phyloP scores from a whole-genome alignment of 1,140 invertebrate species.

The Ruditapes philippinarum region DNA sequence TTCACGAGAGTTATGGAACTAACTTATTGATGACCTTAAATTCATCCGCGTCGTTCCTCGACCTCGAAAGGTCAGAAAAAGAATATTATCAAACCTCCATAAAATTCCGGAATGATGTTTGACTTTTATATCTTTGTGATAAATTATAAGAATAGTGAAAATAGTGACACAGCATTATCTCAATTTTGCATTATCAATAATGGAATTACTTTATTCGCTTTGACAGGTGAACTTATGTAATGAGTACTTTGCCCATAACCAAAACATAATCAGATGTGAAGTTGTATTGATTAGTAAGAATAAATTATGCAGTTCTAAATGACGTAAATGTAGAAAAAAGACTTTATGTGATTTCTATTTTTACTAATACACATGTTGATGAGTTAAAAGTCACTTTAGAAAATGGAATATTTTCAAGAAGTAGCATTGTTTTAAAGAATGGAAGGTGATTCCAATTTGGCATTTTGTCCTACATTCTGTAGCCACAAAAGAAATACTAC shows the following conservation, averaged over 20 bases:
- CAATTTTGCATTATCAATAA: no score
- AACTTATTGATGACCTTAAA: constrained; percentile 16
- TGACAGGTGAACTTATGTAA: constrained; percentile 56
- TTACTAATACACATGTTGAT: background rate
- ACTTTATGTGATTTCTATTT: constrained; percentile 28
- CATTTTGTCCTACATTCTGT: background rate
- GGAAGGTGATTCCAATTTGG: constrained; percentile 12
- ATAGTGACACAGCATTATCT: no score
- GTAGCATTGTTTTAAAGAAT: constrained; percentile 8
- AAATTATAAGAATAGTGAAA: no score
- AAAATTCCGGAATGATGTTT: no score
- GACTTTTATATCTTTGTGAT: no score
- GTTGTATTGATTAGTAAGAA: constrained; percentile 63
- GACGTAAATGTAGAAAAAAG: constrained; percentile 55
- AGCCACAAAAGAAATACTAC: background rate
- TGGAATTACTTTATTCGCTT: constrained; percentile 66
- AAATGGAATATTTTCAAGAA: background rate
- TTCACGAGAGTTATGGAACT: constrained; percentile 49
- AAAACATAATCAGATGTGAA: constrained; percentile 85
- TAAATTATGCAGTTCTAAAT: constrained; percentile 64
- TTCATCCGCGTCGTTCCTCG: background rate
- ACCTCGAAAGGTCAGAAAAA: background rate
- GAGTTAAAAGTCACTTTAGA: background rate
- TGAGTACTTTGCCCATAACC: constrained; percentile 66
- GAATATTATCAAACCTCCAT: background rate